A percentile compares a stretch with the other conserved stretches of the same genome.
Conservation (phyloP, 2,113 vertebrate genomes). For the Hystrix cristata region DNA sequence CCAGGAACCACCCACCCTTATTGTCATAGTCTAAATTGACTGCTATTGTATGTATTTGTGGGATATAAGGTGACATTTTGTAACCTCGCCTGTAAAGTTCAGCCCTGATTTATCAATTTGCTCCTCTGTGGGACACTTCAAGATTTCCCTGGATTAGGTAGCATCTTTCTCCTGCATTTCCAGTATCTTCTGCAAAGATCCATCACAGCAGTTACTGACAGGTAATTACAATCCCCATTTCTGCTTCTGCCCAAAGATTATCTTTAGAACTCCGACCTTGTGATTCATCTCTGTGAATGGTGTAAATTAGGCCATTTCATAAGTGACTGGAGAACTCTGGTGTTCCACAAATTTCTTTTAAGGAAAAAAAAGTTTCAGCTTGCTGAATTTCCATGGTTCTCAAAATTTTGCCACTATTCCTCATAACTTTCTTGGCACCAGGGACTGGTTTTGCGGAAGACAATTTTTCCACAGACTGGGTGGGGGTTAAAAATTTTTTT, state of each 20-base stretch:
- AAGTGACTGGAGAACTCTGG: background rate
- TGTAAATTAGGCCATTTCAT: background rate
- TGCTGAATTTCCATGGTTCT: slow-evolving; percentile 12
- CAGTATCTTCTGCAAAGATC: background rate
- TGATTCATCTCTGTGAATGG: background rate
- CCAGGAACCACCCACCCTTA: background rate
- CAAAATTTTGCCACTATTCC: background rate
- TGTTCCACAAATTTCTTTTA: background rate
- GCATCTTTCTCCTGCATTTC: background rate
- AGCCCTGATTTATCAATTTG: background rate
- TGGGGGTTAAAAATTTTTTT: background rate
- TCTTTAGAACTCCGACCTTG: background rate
- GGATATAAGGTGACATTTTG: too few species aligned
- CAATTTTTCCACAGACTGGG: background rate
- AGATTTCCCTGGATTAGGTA: background rate
- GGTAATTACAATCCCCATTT: background rate
- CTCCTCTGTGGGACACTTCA: background rate
- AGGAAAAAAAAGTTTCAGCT: background rate
- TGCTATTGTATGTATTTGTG: background rate
- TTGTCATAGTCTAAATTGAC: background rate
- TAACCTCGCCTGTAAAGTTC: background rate
- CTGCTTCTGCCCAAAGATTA: background rate
- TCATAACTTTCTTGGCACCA: background rate
- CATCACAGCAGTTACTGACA: background rate
- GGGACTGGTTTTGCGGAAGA: background rate